These are phyloP conservation scores for Cheumatopsyche charites DNA, from an alignment of 1,140 invertebrate species.

Conservation along the genomic window DNA sequence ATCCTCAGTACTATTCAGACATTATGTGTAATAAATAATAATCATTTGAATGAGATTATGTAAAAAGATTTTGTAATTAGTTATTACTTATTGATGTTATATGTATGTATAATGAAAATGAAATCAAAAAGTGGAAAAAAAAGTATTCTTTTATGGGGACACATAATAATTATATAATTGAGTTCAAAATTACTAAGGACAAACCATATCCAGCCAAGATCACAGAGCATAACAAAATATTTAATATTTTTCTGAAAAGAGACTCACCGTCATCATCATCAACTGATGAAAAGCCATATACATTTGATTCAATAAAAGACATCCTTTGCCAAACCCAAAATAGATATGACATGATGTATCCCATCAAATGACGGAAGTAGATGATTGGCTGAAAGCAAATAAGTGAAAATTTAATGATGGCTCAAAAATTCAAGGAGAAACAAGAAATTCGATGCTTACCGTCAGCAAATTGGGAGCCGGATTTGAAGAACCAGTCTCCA, in stretches of 20 bases:
- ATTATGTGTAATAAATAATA: too few relatives aligned
- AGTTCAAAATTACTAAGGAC: not conserved
- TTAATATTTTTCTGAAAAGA: not conserved
- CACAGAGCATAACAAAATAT: not conserved
- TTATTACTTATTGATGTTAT: too few relatives aligned
- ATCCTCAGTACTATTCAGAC: too few relatives aligned
- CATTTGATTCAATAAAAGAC: conserved; percentile 24
- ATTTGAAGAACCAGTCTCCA: conserved; percentile 66
- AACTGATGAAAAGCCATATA: conserved; percentile 43
- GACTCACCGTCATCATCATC: conserved; percentile 45
- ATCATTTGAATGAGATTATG: too few relatives aligned
- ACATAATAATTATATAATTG: too few relatives aligned
- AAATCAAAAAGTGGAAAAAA: too few relatives aligned
- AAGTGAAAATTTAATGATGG: not conserved
- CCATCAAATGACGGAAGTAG: conserved; percentile 37
- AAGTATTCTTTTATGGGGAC: too few relatives aligned
- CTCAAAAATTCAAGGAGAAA: not conserved
- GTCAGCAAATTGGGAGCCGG: conserved; percentile 66
- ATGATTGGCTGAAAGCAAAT: conserved; percentile 43
- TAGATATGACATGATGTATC: conserved; percentile 39
- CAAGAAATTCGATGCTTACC: conserved; percentile 57
- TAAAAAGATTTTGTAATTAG: too few relatives aligned
- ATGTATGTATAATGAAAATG: too few relatives aligned
- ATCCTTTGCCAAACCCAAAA: conserved; percentile 45
- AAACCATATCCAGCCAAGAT: conserved; percentile 10